phyloP scores from a whole-genome alignment of 1,140 invertebrate genomes.

The Piezodorus guildinii region DNA sequence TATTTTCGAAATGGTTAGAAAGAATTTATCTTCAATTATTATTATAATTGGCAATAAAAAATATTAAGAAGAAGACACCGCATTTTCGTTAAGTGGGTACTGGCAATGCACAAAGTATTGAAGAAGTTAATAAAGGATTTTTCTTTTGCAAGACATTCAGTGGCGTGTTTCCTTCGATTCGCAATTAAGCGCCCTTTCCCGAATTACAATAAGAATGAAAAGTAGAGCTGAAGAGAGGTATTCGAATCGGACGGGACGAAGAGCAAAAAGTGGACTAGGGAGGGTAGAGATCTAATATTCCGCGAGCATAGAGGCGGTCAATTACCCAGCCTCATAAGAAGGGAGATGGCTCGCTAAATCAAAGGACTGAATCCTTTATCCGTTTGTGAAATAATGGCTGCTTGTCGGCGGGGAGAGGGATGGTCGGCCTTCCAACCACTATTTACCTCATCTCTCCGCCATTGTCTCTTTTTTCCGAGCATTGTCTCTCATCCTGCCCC shows the following conservation, averaged over 20 bases:
- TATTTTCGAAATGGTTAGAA: too few relatives aligned
- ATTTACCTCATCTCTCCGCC: background rate
- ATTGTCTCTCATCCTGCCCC: background rate
- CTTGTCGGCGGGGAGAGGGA: background rate
- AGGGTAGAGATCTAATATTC: background rate
- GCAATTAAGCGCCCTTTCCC: too few relatives aligned
- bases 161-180: too few relatives aligned
- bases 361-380: conserved; percentile 5
- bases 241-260: background rate
- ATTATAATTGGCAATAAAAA: too few relatives aligned
- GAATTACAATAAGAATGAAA: too few relatives aligned
- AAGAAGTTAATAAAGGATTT: too few relatives aligned
- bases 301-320: background rate
- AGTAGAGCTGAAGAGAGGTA: too few relatives aligned
- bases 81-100: too few relatives aligned
- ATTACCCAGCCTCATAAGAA: conserved; percentile 3
- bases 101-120: too few relatives aligned
- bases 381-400: conserved; percentile 7
- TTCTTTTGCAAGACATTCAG: too few relatives aligned
- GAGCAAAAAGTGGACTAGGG: background rate
- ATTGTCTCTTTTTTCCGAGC: conserved; percentile 5
- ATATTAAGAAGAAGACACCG: too few relatives aligned
- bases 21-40: too few relatives aligned
- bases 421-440: background rate
- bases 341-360: background rate